Percentiles rank a stretch among this genome's conserved stretches.
phyloP scores from a whole-genome alignment of 1,140 invertebrate genomes.

The Megalopta genalis region DNA sequence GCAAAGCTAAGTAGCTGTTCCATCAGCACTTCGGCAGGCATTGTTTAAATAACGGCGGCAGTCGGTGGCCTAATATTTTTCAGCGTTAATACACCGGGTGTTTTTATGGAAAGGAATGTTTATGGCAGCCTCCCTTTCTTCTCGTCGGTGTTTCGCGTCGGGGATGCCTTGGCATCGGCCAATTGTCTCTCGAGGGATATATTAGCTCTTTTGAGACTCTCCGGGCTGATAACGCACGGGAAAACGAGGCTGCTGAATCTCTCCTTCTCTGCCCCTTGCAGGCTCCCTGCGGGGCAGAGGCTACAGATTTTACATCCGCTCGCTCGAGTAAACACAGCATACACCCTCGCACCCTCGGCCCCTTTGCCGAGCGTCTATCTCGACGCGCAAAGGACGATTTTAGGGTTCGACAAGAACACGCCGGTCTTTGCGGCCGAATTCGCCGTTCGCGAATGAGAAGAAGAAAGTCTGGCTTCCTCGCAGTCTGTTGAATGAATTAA shows the following conservation, averaged over 20 bases:
- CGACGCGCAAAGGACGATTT: conserved; percentile 36
- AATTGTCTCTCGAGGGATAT: conserved; percentile 67
- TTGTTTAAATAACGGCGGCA: background rate
- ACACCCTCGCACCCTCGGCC: background rate
- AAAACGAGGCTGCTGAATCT: conserved; percentile 37
- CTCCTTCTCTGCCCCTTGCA: background rate
- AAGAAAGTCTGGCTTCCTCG: background rate
- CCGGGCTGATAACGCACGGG: conserved; percentile 49
- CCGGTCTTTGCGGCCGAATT: conserved; percentile 8
- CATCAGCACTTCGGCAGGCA: background rate
- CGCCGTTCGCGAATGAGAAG: background rate
- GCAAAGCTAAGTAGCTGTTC: background rate
- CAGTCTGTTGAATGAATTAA: background rate
- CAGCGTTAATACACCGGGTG: background rate
- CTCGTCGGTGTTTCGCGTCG: background rate
- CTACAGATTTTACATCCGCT: conserved; percentile 66
- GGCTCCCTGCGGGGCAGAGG: conserved; percentile 44
- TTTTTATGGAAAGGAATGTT: conserved; percentile 14
- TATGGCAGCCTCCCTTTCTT: background rate
- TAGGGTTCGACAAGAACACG: conserved; percentile 43
- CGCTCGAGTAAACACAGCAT: conserved; percentile 54
- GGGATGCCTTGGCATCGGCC: conserved; percentile 32
- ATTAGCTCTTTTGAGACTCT: conserved; percentile 68
- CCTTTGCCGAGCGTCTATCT: conserved; percentile 27
- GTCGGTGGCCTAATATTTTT: background rate